A percentile compares a stretch with the other conserved stretches of the same genome.
Evolutionary conservation across 2,113 vertebrate genomes (phyloP).

Genomic region (Chlamydotis undulata): DNA sequence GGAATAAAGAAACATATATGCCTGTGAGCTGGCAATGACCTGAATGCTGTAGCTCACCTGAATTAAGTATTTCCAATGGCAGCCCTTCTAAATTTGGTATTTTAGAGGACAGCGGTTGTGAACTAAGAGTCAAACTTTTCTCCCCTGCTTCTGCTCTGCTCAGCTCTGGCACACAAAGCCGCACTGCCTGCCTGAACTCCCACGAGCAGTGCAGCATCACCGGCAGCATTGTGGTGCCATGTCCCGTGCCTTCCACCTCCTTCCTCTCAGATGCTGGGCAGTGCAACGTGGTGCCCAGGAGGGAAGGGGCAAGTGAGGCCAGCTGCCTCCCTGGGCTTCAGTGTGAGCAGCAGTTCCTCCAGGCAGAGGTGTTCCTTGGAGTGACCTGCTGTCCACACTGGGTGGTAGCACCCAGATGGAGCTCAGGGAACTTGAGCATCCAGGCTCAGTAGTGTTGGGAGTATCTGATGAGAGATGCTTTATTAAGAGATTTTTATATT

Average conservation of each 20-base stretch:
- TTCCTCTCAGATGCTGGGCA: background rate
- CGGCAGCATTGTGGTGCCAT: background rate
- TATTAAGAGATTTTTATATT: background rate
- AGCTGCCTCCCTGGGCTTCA: background rate
- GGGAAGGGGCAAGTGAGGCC: background rate
- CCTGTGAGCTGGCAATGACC: background rate
- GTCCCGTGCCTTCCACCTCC: rapidly evolving
- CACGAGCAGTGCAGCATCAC: background rate
- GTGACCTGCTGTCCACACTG: background rate
- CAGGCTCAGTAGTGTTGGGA: background rate
- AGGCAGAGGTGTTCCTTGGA: background rate
- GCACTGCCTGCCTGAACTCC: background rate
- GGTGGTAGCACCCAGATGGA: background rate
- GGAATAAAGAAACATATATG: background rate
- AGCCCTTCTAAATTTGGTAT: background rate
- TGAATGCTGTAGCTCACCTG: background rate
- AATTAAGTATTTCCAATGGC: background rate
- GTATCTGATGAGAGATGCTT: background rate
- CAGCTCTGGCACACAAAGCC: background rate
- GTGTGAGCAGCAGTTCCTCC: background rate
- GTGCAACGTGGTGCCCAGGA: background rate
- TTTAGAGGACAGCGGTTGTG: background rate
- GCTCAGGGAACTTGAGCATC: background rate
- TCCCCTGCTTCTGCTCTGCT: background rate
- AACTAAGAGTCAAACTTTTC: background rate